These are phyloP conservation scores for Ischnus inquisitorius DNA, from an alignment of 2,888 invertebrate genomes.

Conservation along the genomic window DNA sequence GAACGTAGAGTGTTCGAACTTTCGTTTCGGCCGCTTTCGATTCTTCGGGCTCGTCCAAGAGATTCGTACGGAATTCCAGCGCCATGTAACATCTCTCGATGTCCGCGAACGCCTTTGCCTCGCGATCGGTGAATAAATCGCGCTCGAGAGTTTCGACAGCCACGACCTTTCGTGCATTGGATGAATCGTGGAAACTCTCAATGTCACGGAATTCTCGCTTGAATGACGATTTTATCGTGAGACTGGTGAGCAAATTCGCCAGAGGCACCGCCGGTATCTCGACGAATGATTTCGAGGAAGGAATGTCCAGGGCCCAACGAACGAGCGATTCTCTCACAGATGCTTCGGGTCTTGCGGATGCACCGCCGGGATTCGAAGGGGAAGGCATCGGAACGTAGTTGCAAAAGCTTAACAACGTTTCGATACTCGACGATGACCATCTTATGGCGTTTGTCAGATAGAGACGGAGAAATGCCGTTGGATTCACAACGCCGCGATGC, in stretches of 20 bases:
- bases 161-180: background rate
- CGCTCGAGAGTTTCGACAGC: conserved; percentile 11
- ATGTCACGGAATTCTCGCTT: conserved; percentile 59
- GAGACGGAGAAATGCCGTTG: conserved; percentile 82
- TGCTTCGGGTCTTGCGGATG: conserved; percentile 63
- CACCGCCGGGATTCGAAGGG: conserved; percentile 69
- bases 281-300: conserved; percentile 69
- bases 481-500: conserved; percentile 79
- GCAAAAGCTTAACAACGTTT: conserved; percentile 83
- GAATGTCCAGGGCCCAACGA: conserved; percentile 77
- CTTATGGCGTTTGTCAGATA: conserved; percentile 84
- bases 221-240: conserved; percentile 75
- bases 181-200: conserved; percentile 39
- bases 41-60: conserved; percentile 47
- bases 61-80: conserved; percentile 69
- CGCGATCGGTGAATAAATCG: conserved; percentile 66
- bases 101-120: conserved; percentile 63
- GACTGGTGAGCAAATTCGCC: conserved; percentile 76
- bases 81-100: conserved; percentile 76
- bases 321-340: conserved; percentile 77
- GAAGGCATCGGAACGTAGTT: conserved; percentile 80
- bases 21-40: conserved; percentile 64
- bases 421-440: conserved; percentile 82
- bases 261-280: conserved; percentile 74
- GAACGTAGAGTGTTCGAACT: conserved; percentile 57